phyloP scores from a whole-genome alignment of 1,140 invertebrate genomes.

The Monomorium pharaonis region DNA sequence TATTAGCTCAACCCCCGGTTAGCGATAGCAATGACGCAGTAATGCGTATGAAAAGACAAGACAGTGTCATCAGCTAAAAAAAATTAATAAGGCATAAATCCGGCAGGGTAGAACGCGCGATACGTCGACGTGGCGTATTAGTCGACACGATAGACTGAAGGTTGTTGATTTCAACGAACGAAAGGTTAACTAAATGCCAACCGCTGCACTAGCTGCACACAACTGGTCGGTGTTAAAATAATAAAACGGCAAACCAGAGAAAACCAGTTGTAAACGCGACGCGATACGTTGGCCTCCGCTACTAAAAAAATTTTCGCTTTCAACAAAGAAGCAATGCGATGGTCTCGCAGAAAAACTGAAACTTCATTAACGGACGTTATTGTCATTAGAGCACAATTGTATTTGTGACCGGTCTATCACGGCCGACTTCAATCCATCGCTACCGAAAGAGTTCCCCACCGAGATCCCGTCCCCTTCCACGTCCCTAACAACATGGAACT shows the following conservation, averaged over 20 bases:
- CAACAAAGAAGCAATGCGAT: background rate
- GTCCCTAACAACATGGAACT: constrained; percentile 48
- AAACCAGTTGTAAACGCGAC: background rate
- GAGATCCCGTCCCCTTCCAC: constrained; percentile 52
- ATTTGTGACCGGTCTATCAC: background rate
- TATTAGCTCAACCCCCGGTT: constrained; percentile 79
- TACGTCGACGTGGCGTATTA: background rate
- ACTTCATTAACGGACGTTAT: background rate
- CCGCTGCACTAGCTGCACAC: background rate
- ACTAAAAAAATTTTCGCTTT: background rate
- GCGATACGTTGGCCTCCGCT: background rate
- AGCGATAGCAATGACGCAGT: constrained; percentile 61
- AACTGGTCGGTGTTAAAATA: constrained; percentile 19
- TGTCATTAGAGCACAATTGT: background rate
- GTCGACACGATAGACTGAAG: constrained; percentile 22
- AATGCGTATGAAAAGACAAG: background rate
- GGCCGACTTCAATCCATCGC: constrained; percentile 53
- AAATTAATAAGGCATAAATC: constrained; percentile 45
- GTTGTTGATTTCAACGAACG: constrained; percentile 30
- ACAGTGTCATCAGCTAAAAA: constrained; percentile 28
- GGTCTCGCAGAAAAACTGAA: background rate
- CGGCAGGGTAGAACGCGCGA: background rate
- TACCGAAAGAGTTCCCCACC: constrained; percentile 51
- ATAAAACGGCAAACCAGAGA: background rate
- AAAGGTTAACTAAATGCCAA: constrained; percentile 55